Percentiles rank a stretch among this genome's conserved stretches.
phyloP scores from a whole-genome alignment of 1,140 invertebrate genomes.

The Saccostrea glomerata region DNA sequence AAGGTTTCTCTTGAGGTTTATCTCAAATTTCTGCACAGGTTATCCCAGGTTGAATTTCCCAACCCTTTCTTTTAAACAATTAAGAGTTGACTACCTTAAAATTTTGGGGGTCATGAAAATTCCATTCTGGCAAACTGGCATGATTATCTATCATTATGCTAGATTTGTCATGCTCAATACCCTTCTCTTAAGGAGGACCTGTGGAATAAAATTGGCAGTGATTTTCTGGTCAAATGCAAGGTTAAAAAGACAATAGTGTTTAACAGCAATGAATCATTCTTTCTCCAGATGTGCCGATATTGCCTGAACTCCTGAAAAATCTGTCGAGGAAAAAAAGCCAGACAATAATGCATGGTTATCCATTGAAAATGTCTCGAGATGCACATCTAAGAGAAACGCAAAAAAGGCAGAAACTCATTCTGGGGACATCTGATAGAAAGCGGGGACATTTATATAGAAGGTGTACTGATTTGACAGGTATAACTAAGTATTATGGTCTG shows the following conservation, averaged over 20 bases:
- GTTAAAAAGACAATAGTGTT: slow-evolving; percentile 2
- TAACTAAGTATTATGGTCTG: neutral
- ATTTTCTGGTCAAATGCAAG: slow-evolving; percentile 31
- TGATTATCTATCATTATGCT: slow-evolving; percentile 26
- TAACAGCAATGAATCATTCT: slow-evolving; percentile 13
- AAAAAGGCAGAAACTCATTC: neutral
- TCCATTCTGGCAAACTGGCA: slow-evolving; percentile 11
- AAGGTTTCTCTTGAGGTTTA: neutral
- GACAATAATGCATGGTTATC: slow-evolving; percentile 23
- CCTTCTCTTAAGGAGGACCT: neutral
- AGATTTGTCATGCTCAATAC: slow-evolving; percentile 28
- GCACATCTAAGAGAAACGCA: neutral
- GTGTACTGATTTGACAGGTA: neutral
- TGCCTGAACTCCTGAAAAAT: neutral
- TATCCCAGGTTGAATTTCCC: neutral
- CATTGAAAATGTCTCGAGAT: slow-evolving; percentile 19
- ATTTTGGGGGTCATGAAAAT: slow-evolving; percentile 8
- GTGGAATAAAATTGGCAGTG: neutral
- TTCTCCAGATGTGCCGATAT: slow-evolving; percentile 16
- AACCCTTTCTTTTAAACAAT: slow-evolving; percentile 24
- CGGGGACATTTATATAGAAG: neutral
- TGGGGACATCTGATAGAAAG: neutral
- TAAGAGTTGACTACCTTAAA: neutral
- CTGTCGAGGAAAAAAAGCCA: neutral
- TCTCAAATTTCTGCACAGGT: neutral